Conservation (phyloP, 2,888 invertebrate species). For the Philereme vetulata region DNA sequence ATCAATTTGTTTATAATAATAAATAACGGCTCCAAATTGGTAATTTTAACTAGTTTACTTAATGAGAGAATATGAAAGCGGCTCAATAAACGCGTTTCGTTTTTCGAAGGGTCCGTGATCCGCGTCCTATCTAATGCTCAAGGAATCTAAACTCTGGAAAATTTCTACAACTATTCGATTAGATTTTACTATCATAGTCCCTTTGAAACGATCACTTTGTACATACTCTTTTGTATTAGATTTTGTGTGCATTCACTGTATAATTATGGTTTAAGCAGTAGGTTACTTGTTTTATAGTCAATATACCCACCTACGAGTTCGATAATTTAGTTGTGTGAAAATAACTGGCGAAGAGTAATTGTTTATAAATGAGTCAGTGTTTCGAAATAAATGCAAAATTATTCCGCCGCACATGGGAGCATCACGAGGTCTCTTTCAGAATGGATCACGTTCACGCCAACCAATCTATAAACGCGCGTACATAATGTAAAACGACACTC, state of each 20-base stretch:
- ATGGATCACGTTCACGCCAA: conserved; percentile 16
- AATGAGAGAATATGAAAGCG: too few species aligned
- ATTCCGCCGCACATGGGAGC: conserved; percentile 17
- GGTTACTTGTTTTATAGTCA: conserved; percentile 69
- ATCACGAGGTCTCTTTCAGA: conserved; percentile 16
- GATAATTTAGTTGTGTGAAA: conserved; percentile 57
- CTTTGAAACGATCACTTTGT: too few species aligned
- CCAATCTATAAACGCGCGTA: neutral
- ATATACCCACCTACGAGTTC: conserved; percentile 74
- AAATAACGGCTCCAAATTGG: too few species aligned
- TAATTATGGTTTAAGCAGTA: conserved; percentile 52
- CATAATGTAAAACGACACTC: conserved; percentile 7
- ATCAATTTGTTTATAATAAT: too few species aligned
- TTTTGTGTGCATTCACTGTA: conserved; percentile 47
- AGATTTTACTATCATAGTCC: too few species aligned
- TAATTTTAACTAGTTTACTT: too few species aligned
- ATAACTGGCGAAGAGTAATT: conserved; percentile 44
- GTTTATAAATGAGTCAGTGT: conserved; percentile 8
- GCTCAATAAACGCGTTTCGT: too few species aligned
- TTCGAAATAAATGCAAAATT: conserved; percentile 31
- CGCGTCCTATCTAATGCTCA: too few species aligned
- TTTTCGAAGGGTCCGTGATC: too few species aligned
- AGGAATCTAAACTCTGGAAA: too few species aligned
- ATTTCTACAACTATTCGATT: too few species aligned
- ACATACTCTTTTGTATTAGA: too few species aligned